A percentile compares a stretch with the other conserved stretches of the same genome.
phyloP scores from a whole-genome alignment of 2,888 invertebrate genomes.

The Coelogynopora nodosa region DNA sequence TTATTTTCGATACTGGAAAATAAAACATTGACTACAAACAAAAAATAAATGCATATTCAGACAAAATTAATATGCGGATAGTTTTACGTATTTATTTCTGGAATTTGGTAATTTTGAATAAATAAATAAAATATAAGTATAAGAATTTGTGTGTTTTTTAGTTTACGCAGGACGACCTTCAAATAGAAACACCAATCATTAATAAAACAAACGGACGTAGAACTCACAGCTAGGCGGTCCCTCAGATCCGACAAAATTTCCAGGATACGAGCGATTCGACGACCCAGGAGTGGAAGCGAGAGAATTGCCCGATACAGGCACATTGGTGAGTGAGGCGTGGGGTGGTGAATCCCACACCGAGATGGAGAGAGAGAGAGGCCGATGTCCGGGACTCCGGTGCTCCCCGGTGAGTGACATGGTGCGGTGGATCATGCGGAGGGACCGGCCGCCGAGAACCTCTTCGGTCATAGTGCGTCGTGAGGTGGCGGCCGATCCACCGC shows the following conservation, averaged over 20 bases:
- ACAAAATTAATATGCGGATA: too few relatives aligned
- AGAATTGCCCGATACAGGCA: background rate
- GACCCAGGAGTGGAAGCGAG: constrained; percentile 7
- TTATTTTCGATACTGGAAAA: too few relatives aligned
- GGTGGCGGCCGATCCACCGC: background rate
- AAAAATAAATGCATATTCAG: too few relatives aligned
- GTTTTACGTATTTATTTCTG: too few relatives aligned
- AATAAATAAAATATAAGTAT: too few relatives aligned
- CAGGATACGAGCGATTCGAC: background rate
- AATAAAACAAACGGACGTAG: too few relatives aligned
- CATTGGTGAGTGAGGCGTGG: background rate
- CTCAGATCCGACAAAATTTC: background rate
- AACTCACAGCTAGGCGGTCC: background rate
- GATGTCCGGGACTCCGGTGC: constrained; percentile 1
- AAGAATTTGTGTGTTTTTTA: too few relatives aligned
- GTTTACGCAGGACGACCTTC: too few relatives aligned
- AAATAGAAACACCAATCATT: too few relatives aligned
- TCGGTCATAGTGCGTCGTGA: background rate
- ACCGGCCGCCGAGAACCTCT: background rate
- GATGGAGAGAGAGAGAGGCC: constrained; percentile 3
- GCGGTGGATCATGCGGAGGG: background rate
- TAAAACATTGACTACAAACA: too few relatives aligned
- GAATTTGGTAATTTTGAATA: too few relatives aligned
- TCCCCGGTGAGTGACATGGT: background rate
- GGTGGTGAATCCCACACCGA: background rate